Evolutionary conservation across 2,888 invertebrate genomes (phyloP).

Genomic region (Megaustenia siamemsis): DNA sequence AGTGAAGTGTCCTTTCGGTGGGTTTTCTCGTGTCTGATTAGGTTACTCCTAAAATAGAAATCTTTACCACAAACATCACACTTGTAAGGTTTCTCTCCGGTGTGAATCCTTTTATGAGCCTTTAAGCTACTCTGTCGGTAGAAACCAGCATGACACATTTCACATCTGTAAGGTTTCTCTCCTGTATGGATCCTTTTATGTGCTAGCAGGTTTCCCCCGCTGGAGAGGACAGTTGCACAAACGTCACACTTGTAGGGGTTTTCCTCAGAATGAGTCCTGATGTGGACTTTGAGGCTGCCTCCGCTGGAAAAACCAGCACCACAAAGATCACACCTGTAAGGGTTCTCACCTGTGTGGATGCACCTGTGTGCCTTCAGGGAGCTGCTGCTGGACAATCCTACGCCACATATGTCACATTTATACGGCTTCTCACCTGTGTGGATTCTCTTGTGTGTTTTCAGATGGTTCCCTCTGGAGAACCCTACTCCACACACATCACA

Average conservation of each 20-base stretch:
- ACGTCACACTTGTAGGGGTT: constrained; percentile 3
- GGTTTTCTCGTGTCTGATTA: not conserved
- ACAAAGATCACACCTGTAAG: constrained; percentile 13
- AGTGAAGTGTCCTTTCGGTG: not conserved
- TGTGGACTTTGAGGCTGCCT: not conserved
- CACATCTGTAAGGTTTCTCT: constrained; percentile 16
- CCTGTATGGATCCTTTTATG: not conserved
- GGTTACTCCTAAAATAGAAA: not conserved
- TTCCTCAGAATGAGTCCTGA: not conserved
- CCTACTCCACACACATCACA: constrained; percentile 7
- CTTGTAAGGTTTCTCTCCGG: not conserved
- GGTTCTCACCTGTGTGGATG: constrained; percentile 7
- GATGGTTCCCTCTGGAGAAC: not conserved
- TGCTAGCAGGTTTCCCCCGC: not conserved
- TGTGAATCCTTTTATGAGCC: not conserved
- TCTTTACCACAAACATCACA: not conserved
- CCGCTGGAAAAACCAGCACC: not conserved
- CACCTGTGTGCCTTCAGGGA: not conserved
- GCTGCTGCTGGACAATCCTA: not conserved
- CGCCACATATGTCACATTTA: constrained; percentile 11
- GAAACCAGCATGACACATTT: not conserved
- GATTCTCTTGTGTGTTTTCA: not conserved
- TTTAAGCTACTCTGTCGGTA: not conserved
- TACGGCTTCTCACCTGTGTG: constrained; percentile 18
- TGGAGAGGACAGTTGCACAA: not conserved